Percentiles rank a stretch among this genome's conserved stretches.
Conservation (phyloP, 2,797 vertebrate species). For the Pelobates cultripes region DNA sequence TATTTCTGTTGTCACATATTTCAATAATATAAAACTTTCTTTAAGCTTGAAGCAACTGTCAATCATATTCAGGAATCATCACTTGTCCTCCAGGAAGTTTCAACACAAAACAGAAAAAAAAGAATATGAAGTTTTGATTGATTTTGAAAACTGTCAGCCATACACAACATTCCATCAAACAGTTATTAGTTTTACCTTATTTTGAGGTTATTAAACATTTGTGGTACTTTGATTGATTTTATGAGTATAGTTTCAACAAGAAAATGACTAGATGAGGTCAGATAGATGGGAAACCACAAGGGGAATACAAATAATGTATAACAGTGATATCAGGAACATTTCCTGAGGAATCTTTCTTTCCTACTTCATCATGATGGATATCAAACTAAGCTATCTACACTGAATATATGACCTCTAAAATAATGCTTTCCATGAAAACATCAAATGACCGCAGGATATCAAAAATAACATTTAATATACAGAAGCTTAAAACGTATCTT, state of each 20-base stretch:
- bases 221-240: constrained; percentile 54
- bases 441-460: neutral
- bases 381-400: constrained; percentile 1
- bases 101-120: constrained; percentile 61
- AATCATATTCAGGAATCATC: constrained; percentile 58
- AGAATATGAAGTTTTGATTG: constrained; percentile 62
- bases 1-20: constrained; percentile 29
- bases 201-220: constrained; percentile 64
- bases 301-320: constrained; percentile 42
- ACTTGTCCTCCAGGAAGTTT: constrained; percentile 59
- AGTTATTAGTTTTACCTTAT: constrained; percentile 59
- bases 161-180: constrained; percentile 60
- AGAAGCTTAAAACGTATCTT: neutral
- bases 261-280: constrained; percentile 55
- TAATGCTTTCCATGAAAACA: constrained; percentile 14
- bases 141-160: constrained; percentile 60
- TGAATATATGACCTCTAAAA: constrained; percentile 13
- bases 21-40: constrained; percentile 48
- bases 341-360: constrained; percentile 17
- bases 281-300: constrained; percentile 40
- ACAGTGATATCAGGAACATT: constrained; percentile 23
- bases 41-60: constrained; percentile 50
- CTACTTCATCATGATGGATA: constrained; percentile 12
- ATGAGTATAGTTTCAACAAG: constrained; percentile 54
- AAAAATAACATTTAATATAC: constrained; percentile 15